Percentiles rank a stretch among this genome's conserved stretches.
Conservation (phyloP, 1,140 invertebrate genomes). For the Oryzaephilus surinamensis region DNA sequence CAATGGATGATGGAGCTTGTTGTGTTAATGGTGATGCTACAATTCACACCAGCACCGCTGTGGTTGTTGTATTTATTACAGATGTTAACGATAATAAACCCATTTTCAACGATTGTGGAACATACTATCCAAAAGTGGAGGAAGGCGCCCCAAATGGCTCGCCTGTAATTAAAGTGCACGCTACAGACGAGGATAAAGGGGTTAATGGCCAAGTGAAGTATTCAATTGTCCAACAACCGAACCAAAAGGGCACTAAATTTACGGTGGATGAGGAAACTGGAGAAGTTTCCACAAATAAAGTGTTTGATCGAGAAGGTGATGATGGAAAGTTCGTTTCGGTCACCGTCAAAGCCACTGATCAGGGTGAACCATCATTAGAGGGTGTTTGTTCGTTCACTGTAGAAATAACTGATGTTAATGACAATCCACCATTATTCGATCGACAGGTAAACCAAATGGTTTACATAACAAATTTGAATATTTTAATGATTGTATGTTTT, state of each 20-base stretch:
- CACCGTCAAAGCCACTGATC: conserved; percentile 91
- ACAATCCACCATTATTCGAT: conserved; percentile 88
- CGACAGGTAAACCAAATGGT: conserved; percentile 58
- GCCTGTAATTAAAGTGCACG: conserved; percentile 86
- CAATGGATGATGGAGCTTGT: conserved; percentile 87
- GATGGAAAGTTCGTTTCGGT: conserved; percentile 94
- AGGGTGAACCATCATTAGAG: conserved; percentile 88
- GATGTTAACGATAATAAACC: conserved; percentile 95
- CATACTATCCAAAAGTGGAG: conserved; percentile 85
- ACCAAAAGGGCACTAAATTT: conserved; percentile 92
- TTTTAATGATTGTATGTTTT: conserved; percentile 4
- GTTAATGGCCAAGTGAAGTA: conserved; percentile 89
- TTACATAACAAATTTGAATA: background rate
- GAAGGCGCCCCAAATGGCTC: conserved; percentile 87
- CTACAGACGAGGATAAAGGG: conserved; percentile 88
- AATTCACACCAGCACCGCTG: conserved; percentile 87
- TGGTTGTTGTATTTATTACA: conserved; percentile 92
- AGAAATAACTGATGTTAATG: conserved; percentile 92
- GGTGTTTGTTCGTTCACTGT: conserved; percentile 94
- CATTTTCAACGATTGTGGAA: conserved; percentile 84
- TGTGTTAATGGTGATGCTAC: conserved; percentile 76
- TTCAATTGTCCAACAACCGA: conserved; percentile 91
- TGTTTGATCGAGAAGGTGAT: conserved; percentile 90
- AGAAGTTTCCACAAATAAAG: conserved; percentile 89
- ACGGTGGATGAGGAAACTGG: conserved; percentile 90